Conservation (phyloP, 2,888 invertebrate genomes). For the Mythimna ferrago region DNA sequence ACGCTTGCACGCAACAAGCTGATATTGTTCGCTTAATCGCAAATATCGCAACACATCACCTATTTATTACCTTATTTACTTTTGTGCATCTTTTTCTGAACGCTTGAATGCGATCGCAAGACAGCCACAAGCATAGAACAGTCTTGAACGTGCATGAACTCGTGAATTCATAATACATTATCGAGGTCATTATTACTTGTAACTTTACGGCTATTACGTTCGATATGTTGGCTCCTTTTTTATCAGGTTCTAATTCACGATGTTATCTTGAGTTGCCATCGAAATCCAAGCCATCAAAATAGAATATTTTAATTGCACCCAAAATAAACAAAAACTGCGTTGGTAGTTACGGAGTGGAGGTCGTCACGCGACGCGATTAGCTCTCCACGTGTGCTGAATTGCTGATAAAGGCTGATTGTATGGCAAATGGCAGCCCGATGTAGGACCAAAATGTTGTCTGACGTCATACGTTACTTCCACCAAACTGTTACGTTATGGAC, state of each 20-base stretch:
- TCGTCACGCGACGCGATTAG: conserved; percentile 74
- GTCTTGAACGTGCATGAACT: conserved; percentile 5
- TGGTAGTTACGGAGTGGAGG: conserved; percentile 47
- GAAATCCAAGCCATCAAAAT: conserved; percentile 3
- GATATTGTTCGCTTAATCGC: conserved; percentile 65
- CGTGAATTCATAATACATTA: conserved; percentile 17
- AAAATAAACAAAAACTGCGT: conserved; percentile 42
- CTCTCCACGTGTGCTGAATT: conserved; percentile 81
- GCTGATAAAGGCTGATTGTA: conserved; percentile 76
- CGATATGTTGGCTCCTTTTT: background rate
- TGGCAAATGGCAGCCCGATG: conserved; percentile 55
- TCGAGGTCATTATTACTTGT: conserved; percentile 1
- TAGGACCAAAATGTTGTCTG: conserved; percentile 67
- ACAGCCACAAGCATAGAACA: background rate
- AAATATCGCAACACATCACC: conserved; percentile 59
- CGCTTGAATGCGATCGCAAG: background rate
- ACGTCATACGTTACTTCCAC: conserved; percentile 58
- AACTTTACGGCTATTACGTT: background rate
- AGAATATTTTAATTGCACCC: conserved; percentile 36
- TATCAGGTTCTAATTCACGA: background rate
- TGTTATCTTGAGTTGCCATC: background rate
- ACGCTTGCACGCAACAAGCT: conserved; percentile 77
- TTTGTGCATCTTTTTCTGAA: conserved; percentile 36
- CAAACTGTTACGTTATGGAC: conserved; percentile 12
- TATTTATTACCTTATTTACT: conserved; percentile 59